Percentiles rank a stretch among this genome's conserved stretches.
These are phyloP conservation scores for Tiaroga cobitis DNA, from an alignment of 2,797 vertebrate species.

Conservation along the genomic window DNA sequence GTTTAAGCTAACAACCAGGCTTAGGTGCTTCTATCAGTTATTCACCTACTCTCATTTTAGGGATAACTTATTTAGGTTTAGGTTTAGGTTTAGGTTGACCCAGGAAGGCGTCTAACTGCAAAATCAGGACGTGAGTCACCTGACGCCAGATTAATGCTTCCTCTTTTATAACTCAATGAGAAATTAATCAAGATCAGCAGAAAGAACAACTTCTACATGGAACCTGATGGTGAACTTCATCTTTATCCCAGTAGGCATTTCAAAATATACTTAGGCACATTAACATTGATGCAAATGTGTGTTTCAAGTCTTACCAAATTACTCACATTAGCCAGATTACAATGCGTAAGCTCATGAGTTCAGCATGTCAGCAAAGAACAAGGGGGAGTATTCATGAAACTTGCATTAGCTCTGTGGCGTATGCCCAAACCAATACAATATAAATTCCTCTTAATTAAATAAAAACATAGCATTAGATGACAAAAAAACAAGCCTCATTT, in stretches of 20 bases:
- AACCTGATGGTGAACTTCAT: constrained; percentile 4
- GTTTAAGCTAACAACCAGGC: too few relatives aligned
- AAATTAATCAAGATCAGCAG: neutral
- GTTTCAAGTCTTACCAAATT: constrained; percentile 5
- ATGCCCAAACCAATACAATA: neutral
- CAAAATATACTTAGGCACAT: neutral
- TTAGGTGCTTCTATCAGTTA: too few relatives aligned
- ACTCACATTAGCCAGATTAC: neutral
- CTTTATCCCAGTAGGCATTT: neutral
- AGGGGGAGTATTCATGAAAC: neutral
- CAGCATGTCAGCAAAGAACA: neutral
- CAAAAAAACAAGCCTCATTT: neutral
- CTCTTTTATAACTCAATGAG: neutral
- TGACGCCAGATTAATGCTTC: neutral
- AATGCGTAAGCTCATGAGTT: neutral
- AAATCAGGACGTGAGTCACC: neutral
- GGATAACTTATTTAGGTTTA: too few relatives aligned
- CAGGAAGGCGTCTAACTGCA: neutral
- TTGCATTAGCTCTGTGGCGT: neutral
- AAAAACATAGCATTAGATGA: neutral
- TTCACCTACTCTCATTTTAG: too few relatives aligned
- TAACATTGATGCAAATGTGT: neutral
- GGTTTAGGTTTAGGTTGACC: too few relatives aligned
- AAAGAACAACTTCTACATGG: neutral
- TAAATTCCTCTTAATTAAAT: neutral